These are phyloP conservation scores for Phrynosoma blainvillii DNA, from an alignment of 2,113 vertebrate species.

Conservation along the genomic window DNA sequence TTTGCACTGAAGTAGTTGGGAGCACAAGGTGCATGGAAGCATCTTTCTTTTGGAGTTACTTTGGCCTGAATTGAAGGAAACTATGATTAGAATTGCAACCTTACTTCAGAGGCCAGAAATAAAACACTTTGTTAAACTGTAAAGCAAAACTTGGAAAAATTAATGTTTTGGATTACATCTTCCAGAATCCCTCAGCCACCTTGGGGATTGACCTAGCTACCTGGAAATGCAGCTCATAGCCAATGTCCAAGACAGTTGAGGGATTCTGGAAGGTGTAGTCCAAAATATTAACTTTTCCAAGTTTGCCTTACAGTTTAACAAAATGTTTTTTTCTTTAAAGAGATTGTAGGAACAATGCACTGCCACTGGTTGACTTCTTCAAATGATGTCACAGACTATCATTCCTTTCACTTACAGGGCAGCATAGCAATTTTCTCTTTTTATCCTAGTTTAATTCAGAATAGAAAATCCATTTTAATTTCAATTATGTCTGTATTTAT, in stretches of 20 bases:
- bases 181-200: too few relatives aligned
- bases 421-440: background rate
- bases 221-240: too few relatives aligned
- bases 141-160: background rate
- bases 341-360: background rate
- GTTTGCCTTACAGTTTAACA: background rate
- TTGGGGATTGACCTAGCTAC: too few relatives aligned
- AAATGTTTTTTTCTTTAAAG: background rate
- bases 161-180: too few relatives aligned
- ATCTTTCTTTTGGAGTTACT: background rate
- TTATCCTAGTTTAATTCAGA: background rate
- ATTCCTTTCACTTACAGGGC: background rate
- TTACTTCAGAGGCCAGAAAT: too few relatives aligned
- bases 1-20: background rate
- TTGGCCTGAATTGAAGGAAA: background rate
- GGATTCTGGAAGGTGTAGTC: too few relatives aligned
- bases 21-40: background rate
- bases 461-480: background rate
- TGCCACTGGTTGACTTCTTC: background rate
- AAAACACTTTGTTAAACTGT: background rate
- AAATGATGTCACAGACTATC: background rate
- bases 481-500: background rate
- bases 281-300: background rate
- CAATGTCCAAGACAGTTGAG: too few relatives aligned
- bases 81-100: too few relatives aligned